Conservation (phyloP, 37 sponge, comb jelly and placozoan species). For the Eunapius fragilis region DNA sequence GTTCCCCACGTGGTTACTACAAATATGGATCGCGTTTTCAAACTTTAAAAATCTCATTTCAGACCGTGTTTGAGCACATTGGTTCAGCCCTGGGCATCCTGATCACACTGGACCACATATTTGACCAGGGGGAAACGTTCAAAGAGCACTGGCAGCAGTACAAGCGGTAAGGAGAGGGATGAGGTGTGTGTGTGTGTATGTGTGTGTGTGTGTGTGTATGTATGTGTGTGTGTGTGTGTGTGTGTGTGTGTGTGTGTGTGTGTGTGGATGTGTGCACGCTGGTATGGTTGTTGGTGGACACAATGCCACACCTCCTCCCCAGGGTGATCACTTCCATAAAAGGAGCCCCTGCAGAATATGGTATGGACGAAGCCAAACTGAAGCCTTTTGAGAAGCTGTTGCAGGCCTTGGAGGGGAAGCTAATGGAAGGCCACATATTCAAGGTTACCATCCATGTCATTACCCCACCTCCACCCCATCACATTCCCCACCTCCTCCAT, state of each 20-base stretch:
- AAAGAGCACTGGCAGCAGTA: slow-evolving; percentile 94
- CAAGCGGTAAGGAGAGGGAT: slow-evolving; percentile 80
- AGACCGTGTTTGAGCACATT: slow-evolving; percentile 90
- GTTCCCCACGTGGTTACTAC: too few relatives aligned
- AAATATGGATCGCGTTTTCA: background rate
- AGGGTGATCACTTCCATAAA: slow-evolving; percentile 81
- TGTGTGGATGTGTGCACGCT: background rate
- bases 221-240: background rate
- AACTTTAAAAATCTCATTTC: too few relatives aligned
- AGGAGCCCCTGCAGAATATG: slow-evolving; percentile 83
- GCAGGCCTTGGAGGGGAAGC: slow-evolving; percentile 84
- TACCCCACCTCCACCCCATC: background rate
- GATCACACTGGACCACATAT: slow-evolving; percentile 89
- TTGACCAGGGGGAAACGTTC: slow-evolving; percentile 46
- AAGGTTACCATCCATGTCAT: slow-evolving; percentile 23
- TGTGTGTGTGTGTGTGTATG: background rate
- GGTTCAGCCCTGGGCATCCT: slow-evolving; percentile 84
- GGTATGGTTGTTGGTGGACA: too few relatives aligned
- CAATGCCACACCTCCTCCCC: background rate
- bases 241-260: background rate
- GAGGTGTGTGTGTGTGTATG: background rate
- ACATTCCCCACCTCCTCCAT: background rate
- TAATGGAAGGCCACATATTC: slow-evolving; percentile 92
- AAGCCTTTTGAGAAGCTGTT: slow-evolving; percentile 90
- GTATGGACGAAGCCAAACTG: slow-evolving; percentile 74